These are phyloP conservation scores for Oligia fasciuncula DNA, from an alignment of 2,888 invertebrate genomes.

Conservation along the genomic window DNA sequence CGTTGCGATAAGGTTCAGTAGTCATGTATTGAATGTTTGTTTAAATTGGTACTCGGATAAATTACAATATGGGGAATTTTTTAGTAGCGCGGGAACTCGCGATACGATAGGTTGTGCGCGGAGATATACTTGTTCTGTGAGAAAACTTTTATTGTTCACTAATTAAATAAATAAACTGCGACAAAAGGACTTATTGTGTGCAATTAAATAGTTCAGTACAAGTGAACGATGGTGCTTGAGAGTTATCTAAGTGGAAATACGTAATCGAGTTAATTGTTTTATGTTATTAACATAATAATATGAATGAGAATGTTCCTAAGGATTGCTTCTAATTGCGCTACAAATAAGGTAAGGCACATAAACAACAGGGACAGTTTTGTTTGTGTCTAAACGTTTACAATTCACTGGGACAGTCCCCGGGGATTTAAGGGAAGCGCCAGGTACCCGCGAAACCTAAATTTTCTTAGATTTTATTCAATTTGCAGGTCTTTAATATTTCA, in stretches of 20 bases:
- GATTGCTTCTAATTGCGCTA: slow-evolving; percentile 31
- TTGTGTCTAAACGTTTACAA: no score
- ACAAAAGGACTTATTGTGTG: slow-evolving; percentile 1
- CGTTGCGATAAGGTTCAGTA: slow-evolving; percentile 12
- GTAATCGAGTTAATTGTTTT: slow-evolving; percentile 28
- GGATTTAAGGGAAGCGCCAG: no score
- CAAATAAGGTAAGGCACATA: slow-evolving; percentile 42
- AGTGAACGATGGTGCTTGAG: slow-evolving; percentile 13
- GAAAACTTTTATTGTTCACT: slow-evolving; percentile 12
- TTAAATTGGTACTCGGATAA: slow-evolving; percentile 37
- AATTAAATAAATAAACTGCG: slow-evolving; percentile 5
- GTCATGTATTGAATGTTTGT: not conserved
- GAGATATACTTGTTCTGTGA: not conserved
- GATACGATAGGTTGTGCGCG: slow-evolving; percentile 61
- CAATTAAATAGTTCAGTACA: not conserved
- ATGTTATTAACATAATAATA: not conserved
- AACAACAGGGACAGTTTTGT: not conserved
- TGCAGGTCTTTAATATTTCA: no score
- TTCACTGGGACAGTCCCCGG: no score
- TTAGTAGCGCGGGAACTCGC: slow-evolving; percentile 83
- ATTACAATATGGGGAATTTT: slow-evolving; percentile 54
- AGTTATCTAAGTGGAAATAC: slow-evolving; percentile 19
- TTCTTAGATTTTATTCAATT: no score
- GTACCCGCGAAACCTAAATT: no score
- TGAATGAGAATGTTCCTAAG: slow-evolving; percentile 26